Evolutionary conservation across 2,113 vertebrate genomes (phyloP), one percentile per base, ranked within the genome.

Genomic region (Sinocyclocheilus maitianheensis): DNA sequence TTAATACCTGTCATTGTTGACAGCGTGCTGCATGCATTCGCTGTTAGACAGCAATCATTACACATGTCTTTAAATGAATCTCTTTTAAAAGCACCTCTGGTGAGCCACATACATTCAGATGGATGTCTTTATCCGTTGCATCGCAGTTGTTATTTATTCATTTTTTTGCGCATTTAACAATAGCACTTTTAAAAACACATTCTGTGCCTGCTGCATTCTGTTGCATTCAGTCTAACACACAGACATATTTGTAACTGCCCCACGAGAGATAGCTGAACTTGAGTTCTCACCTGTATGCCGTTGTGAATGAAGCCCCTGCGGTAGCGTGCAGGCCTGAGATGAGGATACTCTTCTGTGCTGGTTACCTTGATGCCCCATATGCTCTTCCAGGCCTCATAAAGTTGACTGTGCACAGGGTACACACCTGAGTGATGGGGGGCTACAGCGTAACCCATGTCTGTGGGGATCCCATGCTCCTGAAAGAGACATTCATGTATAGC

Each of bases 351-450:
- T 87, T 97, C 96, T 46, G 96, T 97, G 93, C 96, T 97, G 0
- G 96, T 97, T 89, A 97, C 96, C 43, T 96, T 94, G 92, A 97
- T 96, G 82, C 93, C 94, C 96, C 96, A 97, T 69, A 97, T 93
- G 0, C 94, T 94, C 87, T 97, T 97, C 96, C 96, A 97, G 11
- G 96, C 96, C 81, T 97, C 95, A 81, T 97, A 97, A 53, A 97
- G 95, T 78, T 97, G 96, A 0, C 94, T 95, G 90, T 97, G 96
- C 81, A 97, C 94, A 65, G 96, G 96, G 89, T 97, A 97, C 88
- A 97, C 96, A 0, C 96, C 96, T 48, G 96, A 97, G 92, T 97
- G 96, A 92, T 97, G 96, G 16, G 96, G 96, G 20, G 96, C 95
- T 87, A 97, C 96, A 10, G 96, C 96, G 88, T 97, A 97, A 53